Conservation (phyloP, 2,888 invertebrate genomes). For the Labia minor region DNA sequence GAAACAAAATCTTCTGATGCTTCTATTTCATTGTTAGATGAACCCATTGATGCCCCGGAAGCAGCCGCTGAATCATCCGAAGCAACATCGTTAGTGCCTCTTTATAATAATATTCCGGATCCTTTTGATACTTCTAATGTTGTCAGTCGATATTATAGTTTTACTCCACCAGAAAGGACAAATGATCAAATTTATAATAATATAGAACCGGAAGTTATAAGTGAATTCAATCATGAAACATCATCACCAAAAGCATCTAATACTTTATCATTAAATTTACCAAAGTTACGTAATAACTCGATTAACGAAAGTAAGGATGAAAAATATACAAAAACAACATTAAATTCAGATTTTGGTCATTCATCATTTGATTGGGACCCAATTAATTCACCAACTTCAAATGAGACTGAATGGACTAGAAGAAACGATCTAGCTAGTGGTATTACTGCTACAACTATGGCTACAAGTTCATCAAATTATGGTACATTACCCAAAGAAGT, state of each 20-base stretch:
- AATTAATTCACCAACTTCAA: background rate
- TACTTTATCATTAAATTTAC: no score
- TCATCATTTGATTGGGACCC: background rate
- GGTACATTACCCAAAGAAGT: background rate
- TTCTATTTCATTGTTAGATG: conserved; percentile 52
- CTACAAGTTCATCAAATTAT: background rate
- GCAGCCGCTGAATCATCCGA: conserved; percentile 33
- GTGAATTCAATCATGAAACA: background rate
- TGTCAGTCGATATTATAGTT: background rate
- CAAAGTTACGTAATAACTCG: no score
- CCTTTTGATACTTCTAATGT: conserved; percentile 56
- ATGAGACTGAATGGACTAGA: background rate
- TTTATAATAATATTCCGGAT: conserved; percentile 35
- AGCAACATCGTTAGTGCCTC: conserved; percentile 19
- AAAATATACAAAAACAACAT: background rate
- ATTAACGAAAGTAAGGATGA: no score
- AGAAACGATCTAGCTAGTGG: background rate
- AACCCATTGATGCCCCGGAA: conserved; percentile 61
- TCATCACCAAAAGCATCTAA: no score
- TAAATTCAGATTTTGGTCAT: background rate
- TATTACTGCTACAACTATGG: background rate
- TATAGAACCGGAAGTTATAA: background rate
- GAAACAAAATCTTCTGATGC: conserved; percentile 22
- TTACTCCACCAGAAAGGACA: conserved; percentile 30
- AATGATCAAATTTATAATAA: background rate